These are phyloP conservation scores for Cremastobaeus sp. DNA, from an alignment of 2,888 invertebrate genomes.

Conservation along the genomic window DNA sequence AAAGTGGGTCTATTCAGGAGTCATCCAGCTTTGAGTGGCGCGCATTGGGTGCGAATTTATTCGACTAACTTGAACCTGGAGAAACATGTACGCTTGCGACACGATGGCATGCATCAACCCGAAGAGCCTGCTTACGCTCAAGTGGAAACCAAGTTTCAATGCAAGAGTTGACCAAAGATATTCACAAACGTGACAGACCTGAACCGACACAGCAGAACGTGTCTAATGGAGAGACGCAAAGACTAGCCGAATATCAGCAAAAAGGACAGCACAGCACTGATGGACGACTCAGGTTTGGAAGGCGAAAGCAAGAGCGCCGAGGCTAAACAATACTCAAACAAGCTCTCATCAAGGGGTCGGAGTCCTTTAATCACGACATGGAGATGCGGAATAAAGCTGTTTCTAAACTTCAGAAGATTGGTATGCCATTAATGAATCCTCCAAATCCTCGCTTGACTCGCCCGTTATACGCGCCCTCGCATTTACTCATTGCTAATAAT, in stretches of 20 bases:
- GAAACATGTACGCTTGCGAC: constrained; percentile 78
- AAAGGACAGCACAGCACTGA: constrained; percentile 74
- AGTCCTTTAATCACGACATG: constrained; percentile 71
- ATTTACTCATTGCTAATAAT: too few relatives aligned
- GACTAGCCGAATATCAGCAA: constrained; percentile 70
- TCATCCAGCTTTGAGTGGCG: constrained; percentile 78
- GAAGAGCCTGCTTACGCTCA: constrained; percentile 66
- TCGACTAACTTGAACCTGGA: constrained; percentile 78
- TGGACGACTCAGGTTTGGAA: constrained; percentile 72
- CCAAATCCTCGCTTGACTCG: too few relatives aligned
- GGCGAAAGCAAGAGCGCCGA: constrained; percentile 77
- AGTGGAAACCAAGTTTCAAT: constrained; percentile 69
- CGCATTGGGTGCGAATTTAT: constrained; percentile 77
- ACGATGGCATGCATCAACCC: constrained; percentile 72
- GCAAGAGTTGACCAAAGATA: constrained; percentile 74
- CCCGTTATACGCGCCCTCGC: too few relatives aligned
- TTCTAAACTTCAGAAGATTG: constrained; percentile 76
- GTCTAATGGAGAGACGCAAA: constrained; percentile 66
- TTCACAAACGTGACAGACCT: constrained; percentile 73
- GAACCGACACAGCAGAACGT: constrained; percentile 73
- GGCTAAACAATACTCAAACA: constrained; percentile 78
- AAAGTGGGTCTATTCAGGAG: constrained; percentile 67
- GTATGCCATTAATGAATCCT: constrained; percentile 69
- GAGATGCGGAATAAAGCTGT: constrained; percentile 70
- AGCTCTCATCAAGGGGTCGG: constrained; percentile 72